Conservation (phyloP, 2,888 invertebrate genomes). For the Thera britannica region DNA sequence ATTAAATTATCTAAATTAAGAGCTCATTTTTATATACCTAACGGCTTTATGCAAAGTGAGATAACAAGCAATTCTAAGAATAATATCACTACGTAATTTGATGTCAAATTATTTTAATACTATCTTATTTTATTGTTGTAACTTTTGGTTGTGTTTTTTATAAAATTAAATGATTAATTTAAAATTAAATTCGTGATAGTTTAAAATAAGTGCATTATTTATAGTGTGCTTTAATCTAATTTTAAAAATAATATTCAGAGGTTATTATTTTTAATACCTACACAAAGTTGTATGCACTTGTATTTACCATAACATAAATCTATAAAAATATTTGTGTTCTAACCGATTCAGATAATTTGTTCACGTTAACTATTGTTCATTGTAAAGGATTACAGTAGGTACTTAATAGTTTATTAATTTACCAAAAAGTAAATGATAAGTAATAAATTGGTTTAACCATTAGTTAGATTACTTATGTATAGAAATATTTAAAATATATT, state of each 20-base stretch:
- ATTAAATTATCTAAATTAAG: conserved; percentile 12
- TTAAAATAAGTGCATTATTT: conserved; percentile 24
- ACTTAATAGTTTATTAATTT: too few relatives aligned
- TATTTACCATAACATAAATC: too few relatives aligned
- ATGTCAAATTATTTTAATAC: conserved; percentile 72
- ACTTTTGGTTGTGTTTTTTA: conserved; percentile 62
- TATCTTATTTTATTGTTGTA: conserved; percentile 49
- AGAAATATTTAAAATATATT: conserved; percentile 8
- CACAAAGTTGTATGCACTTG: too few relatives aligned
- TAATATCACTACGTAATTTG: conserved; percentile 65
- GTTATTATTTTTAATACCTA: too few relatives aligned
- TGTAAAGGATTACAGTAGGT: too few relatives aligned
- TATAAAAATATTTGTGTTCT: too few relatives aligned
- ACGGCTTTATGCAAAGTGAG: conserved; percentile 30
- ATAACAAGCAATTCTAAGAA: conserved; percentile 58
- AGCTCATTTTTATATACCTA: conserved; percentile 35
- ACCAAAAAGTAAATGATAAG: neutral
- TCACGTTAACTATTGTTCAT: too few relatives aligned
- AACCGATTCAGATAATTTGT: too few relatives aligned
- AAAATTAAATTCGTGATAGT: conserved; percentile 24
- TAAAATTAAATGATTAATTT: too few relatives aligned
- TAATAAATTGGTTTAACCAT: conserved; percentile 35
- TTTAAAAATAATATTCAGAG: neutral
- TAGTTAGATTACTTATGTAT: conserved; percentile 14
- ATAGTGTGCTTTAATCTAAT: neutral